These are phyloP conservation scores for Polyommatus iphigenia DNA, from an alignment of 2,888 invertebrate genomes.

Conservation along the genomic window DNA sequence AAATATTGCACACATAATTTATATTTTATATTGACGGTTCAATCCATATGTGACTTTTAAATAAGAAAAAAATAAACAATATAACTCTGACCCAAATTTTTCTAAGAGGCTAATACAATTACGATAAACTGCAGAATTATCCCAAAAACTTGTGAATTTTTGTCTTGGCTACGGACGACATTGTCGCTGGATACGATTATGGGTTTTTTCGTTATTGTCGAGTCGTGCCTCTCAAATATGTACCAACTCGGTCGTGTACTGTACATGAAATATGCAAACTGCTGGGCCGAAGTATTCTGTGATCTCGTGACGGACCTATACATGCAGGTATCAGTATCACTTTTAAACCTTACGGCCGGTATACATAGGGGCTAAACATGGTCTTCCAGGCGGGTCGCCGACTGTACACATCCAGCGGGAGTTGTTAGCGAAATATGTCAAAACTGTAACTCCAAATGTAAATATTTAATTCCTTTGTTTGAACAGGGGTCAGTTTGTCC, in stretches of 20 bases:
- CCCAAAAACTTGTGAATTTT: background rate
- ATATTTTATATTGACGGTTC: too few relatives aligned
- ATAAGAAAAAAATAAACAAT: background rate
- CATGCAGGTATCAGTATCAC: background rate
- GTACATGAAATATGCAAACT: slow-evolving; percentile 16
- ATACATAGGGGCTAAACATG: background rate
- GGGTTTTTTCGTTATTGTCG: background rate
- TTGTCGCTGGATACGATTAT: background rate
- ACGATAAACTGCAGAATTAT: background rate
- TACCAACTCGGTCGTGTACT: background rate
- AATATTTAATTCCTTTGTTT: slow-evolving; percentile 17
- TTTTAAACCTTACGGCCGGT: background rate
- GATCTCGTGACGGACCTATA: background rate
- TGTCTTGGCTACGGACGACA: background rate
- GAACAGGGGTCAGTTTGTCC: slow-evolving; percentile 16
- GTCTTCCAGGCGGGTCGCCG: background rate
- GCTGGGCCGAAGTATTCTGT: background rate
- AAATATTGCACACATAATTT: too few relatives aligned
- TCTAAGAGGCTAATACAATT: background rate
- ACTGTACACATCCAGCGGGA: slow-evolving; percentile 1
- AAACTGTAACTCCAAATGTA: background rate
- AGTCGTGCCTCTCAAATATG: slow-evolving; percentile 5
- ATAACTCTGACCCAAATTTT: background rate
- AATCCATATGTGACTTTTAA: background rate
- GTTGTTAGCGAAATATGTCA: slow-evolving; percentile 8